Conservation (phyloP, 2,113 vertebrate genomes). For the Amphiprion ocellaris region DNA sequence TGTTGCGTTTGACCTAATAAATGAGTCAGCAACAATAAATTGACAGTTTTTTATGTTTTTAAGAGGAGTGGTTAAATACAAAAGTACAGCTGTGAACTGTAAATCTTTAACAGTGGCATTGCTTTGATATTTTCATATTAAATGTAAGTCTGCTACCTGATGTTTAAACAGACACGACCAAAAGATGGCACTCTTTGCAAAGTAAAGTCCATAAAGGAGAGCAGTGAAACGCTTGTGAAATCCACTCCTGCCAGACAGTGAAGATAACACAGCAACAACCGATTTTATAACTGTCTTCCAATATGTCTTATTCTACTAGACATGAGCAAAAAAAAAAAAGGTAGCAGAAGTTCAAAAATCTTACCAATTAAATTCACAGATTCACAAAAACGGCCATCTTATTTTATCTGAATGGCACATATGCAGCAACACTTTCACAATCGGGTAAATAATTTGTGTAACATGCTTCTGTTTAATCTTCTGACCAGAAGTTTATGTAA, state of each 20-base stretch:
- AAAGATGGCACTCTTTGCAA: conserved; percentile 50
- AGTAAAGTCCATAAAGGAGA: not conserved
- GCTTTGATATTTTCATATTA: not conserved
- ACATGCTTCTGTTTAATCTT: conserved; percentile 4
- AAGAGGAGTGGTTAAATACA: not conserved
- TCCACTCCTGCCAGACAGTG: not conserved
- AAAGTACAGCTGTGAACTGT: not conserved
- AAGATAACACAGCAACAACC: not conserved
- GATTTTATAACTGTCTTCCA: not conserved
- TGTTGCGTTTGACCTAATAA: conserved; percentile 56
- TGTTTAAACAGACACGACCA: conserved; percentile 34
- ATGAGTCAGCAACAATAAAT: conserved; percentile 28
- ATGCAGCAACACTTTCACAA: conserved; percentile 3
- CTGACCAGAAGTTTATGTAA: conserved; percentile 6
- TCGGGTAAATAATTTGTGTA: conserved; percentile 17
- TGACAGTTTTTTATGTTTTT: conserved; percentile 7
- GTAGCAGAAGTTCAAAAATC: not conserved
- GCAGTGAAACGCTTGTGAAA: not conserved
- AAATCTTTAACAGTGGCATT: conserved; percentile 18
- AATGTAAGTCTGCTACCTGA: not conserved
- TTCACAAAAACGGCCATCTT: conserved; percentile 18
- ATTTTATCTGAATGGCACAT: conserved; percentile 47
- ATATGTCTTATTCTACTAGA: not conserved
- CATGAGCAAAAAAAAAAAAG: not conserved
- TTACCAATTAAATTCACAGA: not conserved